Evolutionary conservation across 2,113 vertebrate genomes (phyloP).

Genomic region (Halcyon senegalensis): DNA sequence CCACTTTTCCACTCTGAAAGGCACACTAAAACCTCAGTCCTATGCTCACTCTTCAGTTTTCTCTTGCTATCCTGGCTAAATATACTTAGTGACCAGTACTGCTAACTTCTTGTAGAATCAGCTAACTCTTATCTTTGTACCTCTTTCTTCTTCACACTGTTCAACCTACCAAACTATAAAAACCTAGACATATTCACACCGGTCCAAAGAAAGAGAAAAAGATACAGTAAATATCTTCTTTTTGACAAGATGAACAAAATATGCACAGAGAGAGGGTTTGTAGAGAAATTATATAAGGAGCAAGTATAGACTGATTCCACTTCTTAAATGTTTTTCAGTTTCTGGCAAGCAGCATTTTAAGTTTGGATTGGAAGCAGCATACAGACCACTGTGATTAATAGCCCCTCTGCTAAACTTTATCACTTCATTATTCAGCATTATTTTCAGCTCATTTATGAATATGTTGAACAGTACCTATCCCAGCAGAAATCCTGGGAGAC

Average conservation of each 20-base stretch:
- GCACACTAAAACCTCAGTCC: neutral
- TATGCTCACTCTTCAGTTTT: neutral
- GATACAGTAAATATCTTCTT: neutral
- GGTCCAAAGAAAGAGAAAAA: neutral
- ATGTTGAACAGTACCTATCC: neutral
- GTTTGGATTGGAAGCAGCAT: neutral
- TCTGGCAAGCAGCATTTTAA: neutral
- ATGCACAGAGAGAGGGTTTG: neutral
- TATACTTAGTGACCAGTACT: neutral
- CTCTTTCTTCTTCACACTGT: neutral
- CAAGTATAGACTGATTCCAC: neutral
- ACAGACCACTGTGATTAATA: slow-evolving; percentile 9
- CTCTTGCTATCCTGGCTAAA: neutral
- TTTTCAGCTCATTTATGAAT: neutral
- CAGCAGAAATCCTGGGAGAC: neutral
- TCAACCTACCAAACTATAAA: neutral
- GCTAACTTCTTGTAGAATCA: neutral
- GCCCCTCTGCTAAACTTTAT: neutral
- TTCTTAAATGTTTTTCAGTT: neutral
- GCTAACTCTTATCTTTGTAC: neutral
- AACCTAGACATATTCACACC: neutral
- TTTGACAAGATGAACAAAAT: neutral
- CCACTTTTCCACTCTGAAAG: neutral
- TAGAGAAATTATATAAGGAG: neutral
- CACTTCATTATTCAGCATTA: neutral